Evolutionary conservation across 2,888 invertebrate species (phyloP).

Genomic region (Tenthredo amoena): DNA sequence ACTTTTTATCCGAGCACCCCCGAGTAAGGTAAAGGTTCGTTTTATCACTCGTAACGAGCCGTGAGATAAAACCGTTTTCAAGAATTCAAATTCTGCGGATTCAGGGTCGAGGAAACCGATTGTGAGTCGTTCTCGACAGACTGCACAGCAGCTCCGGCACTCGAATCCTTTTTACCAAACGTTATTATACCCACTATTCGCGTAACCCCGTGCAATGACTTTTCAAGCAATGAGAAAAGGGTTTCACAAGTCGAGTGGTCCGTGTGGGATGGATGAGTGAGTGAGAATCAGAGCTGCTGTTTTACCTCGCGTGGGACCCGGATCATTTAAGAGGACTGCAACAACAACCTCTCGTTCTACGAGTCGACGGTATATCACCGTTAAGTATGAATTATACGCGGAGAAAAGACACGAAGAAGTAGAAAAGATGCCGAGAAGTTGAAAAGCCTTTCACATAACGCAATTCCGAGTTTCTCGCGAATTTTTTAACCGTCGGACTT

Average conservation of each 20-base stretch:
- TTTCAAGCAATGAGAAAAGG: constrained; percentile 11
- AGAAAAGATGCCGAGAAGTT: not conserved
- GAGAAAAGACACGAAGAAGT: not conserved
- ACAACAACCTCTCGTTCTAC: not conserved
- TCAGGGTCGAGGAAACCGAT: not conserved
- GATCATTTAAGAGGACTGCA: not conserved
- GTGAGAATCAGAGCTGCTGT: not conserved
- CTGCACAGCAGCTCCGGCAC: not conserved
- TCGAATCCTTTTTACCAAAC: constrained; percentile 16
- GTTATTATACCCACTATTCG: not conserved
- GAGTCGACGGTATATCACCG: not conserved
- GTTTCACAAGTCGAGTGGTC: constrained; percentile 25
- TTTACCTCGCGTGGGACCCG: constrained; percentile 40
- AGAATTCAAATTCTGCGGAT: not conserved
- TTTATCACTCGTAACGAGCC: not conserved
- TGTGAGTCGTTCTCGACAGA: not conserved
- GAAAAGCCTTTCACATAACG: not conserved
- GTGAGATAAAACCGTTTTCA: not conserved
- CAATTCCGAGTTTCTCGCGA: not conserved
- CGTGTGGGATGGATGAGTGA: constrained; percentile 7
- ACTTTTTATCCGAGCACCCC: not conserved
- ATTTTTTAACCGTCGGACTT: not conserved
- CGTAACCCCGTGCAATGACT: constrained; percentile 16
- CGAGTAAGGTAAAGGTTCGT: not conserved
- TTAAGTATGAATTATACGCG: not conserved